phyloP scores from a whole-genome alignment of 2,888 invertebrate species.

The Diarsia dahlii region DNA sequence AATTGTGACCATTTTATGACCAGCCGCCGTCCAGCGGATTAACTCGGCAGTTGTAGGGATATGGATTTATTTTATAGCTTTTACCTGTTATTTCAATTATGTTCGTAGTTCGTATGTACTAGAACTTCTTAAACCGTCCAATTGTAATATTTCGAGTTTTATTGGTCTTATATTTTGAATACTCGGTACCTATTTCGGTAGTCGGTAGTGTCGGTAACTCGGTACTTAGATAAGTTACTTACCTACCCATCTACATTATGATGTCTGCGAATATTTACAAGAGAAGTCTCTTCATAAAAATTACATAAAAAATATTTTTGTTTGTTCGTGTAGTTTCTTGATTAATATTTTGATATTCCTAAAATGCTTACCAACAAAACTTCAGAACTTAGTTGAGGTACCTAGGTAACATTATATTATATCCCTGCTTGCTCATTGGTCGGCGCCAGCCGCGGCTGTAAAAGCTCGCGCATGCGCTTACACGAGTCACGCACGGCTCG shows the following conservation, averaged over 20 bases:
- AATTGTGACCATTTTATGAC: constrained; percentile 38
- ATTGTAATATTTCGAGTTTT: background rate
- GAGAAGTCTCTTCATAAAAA: too few species aligned
- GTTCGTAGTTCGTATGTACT: constrained; percentile 3
- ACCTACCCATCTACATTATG: too few species aligned
- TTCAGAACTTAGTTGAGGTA: background rate
- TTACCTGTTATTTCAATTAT: constrained; percentile 20
- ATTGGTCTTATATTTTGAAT: background rate
- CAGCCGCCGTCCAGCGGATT: constrained; percentile 25
- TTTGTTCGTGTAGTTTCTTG: background rate
- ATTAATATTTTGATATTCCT: background rate
- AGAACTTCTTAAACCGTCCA: background rate
- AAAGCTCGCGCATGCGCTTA: background rate
- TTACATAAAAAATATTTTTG: too few species aligned
- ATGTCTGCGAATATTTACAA: too few species aligned
- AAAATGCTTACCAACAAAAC: background rate
- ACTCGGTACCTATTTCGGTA: background rate
- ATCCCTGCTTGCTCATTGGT: constrained; percentile 11
- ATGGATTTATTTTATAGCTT: constrained; percentile 36
- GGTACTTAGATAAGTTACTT: too few species aligned
- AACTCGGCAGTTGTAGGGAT: constrained; percentile 24
- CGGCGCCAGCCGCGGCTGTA: background rate
- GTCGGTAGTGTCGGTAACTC: too few species aligned
- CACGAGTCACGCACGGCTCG: constrained; percentile 22
- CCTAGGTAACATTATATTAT: too few species aligned